Conservation (phyloP, 1,140 invertebrate species). For the Drosophila suzukii region DNA sequence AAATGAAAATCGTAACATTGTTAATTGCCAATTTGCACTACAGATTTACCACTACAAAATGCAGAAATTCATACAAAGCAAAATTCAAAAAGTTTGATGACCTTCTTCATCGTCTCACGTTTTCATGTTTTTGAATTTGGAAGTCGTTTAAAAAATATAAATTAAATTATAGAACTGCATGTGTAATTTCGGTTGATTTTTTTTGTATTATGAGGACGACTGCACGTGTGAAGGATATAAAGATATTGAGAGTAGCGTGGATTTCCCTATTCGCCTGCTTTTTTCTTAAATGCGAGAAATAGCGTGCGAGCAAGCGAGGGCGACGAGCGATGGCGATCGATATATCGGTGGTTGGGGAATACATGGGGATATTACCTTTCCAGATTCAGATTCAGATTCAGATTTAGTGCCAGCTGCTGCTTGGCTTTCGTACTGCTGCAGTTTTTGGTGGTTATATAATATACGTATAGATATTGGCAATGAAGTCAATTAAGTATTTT, state of each 20-base stretch:
- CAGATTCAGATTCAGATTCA: slow-evolving; percentile 57
- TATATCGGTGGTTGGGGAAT: slow-evolving; percentile 11
- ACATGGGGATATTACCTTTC: slow-evolving; percentile 73
- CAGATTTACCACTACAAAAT: slow-evolving; percentile 62
- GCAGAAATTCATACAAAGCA: slow-evolving; percentile 56
- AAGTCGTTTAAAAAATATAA: slow-evolving; percentile 32
- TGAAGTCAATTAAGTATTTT: slow-evolving; percentile 32
- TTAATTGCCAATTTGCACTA: slow-evolving; percentile 79
- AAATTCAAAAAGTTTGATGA: slow-evolving; percentile 38
- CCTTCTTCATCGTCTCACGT: background rate
- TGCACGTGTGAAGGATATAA: slow-evolving; percentile 6
- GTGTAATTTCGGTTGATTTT: slow-evolving; percentile 39
- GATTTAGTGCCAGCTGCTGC: slow-evolving; percentile 72
- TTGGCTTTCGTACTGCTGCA: slow-evolving; percentile 72
- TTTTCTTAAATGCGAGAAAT: slow-evolving; percentile 37
- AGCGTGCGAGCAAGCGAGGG: slow-evolving; percentile 32
- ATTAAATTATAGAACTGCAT: slow-evolving; percentile 21
- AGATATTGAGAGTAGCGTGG: slow-evolving; percentile 53
- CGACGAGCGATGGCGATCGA: slow-evolving; percentile 30
- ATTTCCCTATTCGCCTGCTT: slow-evolving; percentile 80
- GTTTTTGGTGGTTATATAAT: slow-evolving; percentile 40
- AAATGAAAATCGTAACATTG: slow-evolving; percentile 25
- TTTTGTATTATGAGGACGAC: slow-evolving; percentile 3
- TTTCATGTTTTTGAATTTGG: slow-evolving; percentile 34
- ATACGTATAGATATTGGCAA: slow-evolving; percentile 45